Evolutionary conservation across 2,113 vertebrate genomes (phyloP).

Genomic region (Eulacestoma nigropectus): DNA sequence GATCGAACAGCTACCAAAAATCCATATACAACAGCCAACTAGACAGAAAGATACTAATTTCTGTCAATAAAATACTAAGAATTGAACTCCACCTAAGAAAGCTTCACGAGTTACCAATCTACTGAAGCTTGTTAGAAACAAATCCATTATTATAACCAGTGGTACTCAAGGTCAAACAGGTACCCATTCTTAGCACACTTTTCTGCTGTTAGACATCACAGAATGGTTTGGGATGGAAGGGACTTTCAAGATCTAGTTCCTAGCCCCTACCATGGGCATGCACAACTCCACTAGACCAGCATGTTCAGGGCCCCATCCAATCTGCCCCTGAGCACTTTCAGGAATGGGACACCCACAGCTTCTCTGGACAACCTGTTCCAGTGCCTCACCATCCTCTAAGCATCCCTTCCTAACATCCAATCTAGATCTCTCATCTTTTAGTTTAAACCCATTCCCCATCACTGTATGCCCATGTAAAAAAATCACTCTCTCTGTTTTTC

Average conservation of each 20-base stretch:
- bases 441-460: neutral
- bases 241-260: neutral
- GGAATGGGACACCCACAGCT: neutral
- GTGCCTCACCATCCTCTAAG: neutral
- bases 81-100: neutral
- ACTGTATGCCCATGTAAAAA: neutral
- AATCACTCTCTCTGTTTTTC: neutral
- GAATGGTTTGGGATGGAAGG: neutral
- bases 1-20: neutral
- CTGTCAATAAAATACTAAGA: neutral
- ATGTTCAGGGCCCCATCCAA: neutral
- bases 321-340: neutral
- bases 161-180: neutral
- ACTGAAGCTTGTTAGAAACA: neutral
- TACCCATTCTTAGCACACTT: fast-evolving
- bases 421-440: neutral
- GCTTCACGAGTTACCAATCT: neutral
- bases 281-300: neutral
- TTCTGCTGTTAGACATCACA: neutral
- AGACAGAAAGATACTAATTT: neutral
- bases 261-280: neutral
- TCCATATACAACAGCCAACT: neutral
- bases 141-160: neutral
- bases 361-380: neutral
- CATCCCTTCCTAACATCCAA: neutral